A percentile compares a stretch with the other conserved stretches of the same genome.
Conservation (phyloP, 2,797 vertebrate species). For the Acanthornis magna region DNA sequence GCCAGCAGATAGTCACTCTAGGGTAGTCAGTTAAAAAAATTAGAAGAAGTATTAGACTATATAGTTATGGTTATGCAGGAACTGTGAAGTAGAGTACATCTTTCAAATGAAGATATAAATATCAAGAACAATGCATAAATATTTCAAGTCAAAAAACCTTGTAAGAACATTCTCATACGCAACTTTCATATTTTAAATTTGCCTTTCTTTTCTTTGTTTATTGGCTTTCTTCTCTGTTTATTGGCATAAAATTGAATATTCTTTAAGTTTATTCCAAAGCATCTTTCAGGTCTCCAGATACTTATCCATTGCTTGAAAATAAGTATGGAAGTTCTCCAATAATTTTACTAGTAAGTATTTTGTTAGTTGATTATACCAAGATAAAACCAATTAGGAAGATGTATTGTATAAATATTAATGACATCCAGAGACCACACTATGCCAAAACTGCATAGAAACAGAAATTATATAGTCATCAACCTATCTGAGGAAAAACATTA, state of each 20-base stretch:
- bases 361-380: background rate
- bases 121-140: background rate
- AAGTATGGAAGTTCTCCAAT: background rate
- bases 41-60: background rate
- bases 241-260: background rate
- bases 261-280: background rate
- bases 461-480: background rate
- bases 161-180: background rate
- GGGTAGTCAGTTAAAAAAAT: background rate
- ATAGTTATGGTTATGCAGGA: background rate
- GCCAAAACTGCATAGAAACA: background rate
- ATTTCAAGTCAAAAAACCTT: background rate
- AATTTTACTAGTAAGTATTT: background rate
- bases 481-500: background rate
- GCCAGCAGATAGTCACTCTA: background rate
- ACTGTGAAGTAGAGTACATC: background rate
- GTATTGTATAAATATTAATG: background rate
- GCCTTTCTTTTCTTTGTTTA: background rate
- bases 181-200: background rate
- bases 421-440: background rate
- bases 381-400: background rate
- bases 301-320: background rate
- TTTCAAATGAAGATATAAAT: background rate
- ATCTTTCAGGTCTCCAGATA: background rate
- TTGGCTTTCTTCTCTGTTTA: background rate